These are phyloP conservation scores for Eptesicus fuscus DNA, from an alignment of 2,113 vertebrate species.

Conservation along the genomic window DNA sequence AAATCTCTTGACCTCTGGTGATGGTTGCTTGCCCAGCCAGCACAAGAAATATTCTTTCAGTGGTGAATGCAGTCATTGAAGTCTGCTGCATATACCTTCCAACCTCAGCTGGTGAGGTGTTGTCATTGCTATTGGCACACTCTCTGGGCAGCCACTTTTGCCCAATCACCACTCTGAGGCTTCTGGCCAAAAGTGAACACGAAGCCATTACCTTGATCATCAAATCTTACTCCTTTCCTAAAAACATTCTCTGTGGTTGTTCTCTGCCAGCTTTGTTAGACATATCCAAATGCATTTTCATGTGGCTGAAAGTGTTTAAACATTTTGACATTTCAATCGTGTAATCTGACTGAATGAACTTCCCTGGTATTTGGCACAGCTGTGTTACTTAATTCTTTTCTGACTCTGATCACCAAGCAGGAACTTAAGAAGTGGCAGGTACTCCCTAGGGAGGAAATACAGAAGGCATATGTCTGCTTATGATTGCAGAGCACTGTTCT, in stretches of 20 bases:
- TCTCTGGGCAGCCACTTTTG: background rate
- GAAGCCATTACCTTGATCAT: background rate
- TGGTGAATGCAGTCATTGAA: background rate
- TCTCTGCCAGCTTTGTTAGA: conserved; percentile 28
- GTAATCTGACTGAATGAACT: conserved; percentile 14
- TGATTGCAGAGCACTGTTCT: background rate
- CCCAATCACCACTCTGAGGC: background rate
- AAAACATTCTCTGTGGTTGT: background rate
- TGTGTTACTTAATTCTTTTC: conserved; percentile 23
- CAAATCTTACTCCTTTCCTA: background rate
- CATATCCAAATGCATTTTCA: background rate
- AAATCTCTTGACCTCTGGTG: background rate
- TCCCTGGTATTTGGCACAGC: conserved; percentile 28
- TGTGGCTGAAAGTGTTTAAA: conserved; percentile 35
- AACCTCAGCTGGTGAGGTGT: background rate
- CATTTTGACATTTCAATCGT: conserved; percentile 26
- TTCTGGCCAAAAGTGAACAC: background rate
- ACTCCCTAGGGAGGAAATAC: background rate
- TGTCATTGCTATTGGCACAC: background rate
- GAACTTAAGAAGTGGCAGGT: conserved; percentile 5
- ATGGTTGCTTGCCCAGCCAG: background rate
- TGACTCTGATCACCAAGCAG: conserved; percentile 30
- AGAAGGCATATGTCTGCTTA: background rate
- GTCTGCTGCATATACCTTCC: background rate
- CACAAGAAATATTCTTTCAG: background rate